These are phyloP conservation scores for Leptura quadrifasciata DNA, from an alignment of 2,888 invertebrate species.

Conservation along the genomic window DNA sequence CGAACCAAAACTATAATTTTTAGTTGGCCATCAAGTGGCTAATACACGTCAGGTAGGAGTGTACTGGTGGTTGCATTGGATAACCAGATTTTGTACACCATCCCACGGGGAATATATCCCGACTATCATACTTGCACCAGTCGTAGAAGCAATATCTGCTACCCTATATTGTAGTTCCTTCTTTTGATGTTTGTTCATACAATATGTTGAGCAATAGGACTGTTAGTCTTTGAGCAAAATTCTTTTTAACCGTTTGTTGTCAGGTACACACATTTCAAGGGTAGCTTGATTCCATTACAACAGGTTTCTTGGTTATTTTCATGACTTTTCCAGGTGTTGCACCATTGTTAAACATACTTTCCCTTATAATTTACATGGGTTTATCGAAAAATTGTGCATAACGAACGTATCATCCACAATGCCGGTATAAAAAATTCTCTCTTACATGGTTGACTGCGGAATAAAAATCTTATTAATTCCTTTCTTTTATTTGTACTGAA, in stretches of 20 bases:
- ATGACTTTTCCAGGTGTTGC: slow-evolving; percentile 77
- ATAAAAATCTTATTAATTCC: slow-evolving; percentile 29
- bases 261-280: slow-evolving; percentile 90
- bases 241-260: slow-evolving; percentile 93
- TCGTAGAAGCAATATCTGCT: slow-evolving; percentile 69
- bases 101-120: slow-evolving; percentile 97
- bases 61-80: slow-evolving; percentile 94
- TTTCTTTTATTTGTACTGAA: slow-evolving; percentile 33
- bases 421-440: slow-evolving; percentile 22
- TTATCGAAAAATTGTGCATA: background rate
- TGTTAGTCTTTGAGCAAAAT: slow-evolving; percentile 92
- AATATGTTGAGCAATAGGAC: slow-evolving; percentile 86
- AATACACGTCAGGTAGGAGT: too few species aligned
- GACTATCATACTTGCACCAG: slow-evolving; percentile 92
- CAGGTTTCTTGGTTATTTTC: slow-evolving; percentile 85
- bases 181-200: slow-evolving; percentile 89
- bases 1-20: too few species aligned
- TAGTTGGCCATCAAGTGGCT: too few species aligned
- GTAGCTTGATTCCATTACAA: slow-evolving; percentile 89
- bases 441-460: background rate
- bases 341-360: slow-evolving; percentile 66
- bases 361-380: slow-evolving; percentile 24
- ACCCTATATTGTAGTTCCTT: slow-evolving; percentile 76
- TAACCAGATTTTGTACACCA: slow-evolving; percentile 97
- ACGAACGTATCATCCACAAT: slow-evolving; percentile 24